Evolutionary conservation across 2,888 invertebrate species (phyloP), one percentile per base, ranked within the genome.

Genomic region (Lithophane semibrunnea): DNA sequence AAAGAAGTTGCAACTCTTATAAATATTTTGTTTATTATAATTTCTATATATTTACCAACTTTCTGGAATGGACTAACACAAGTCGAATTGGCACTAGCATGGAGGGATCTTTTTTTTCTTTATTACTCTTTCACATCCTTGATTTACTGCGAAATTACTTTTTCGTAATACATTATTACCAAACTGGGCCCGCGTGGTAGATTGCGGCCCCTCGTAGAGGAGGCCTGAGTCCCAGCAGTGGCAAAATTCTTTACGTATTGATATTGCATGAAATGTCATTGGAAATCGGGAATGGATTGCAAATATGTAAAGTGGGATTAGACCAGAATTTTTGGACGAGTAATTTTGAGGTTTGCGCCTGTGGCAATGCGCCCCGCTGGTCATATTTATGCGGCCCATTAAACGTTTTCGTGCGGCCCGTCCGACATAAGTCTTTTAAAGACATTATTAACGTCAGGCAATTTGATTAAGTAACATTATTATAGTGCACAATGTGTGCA

Each of bases 71-170:
- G 92, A 83, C 74, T 79, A 92, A 90, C 89, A 88, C 91, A 87
- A 90, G 16, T 68, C 56, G 37, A 68, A 68, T 96, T 96, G 96
- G 96, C 96, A 96, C 96, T 96, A 95, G 87, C 79, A 92, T 96
- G 96, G 95, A 96, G 95, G 96, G 96, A 92, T 90, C 88, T 92
- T 90, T 92, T 42, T 29, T 92, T 93, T 90, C 85, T 79, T 88
- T 88, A 88, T 86, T 87, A 88, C 85, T 87, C 79, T 69, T 80
- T 72, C 72, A 75, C 61, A 67, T n/a, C 63, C 61, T 66, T 68
- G 5, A 16, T 60, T 56, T 29, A 67, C 71, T 52, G 73, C 60
- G 42, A 73, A 73, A 78, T 75, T 68, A 56, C 18, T 61, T 13
- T 37, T 79, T 64, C 64, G 47, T 10, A 24, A 74, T 67, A 52